Conservation (phyloP, 2,113 vertebrate genomes). For the Erpornis zantholeuca region DNA sequence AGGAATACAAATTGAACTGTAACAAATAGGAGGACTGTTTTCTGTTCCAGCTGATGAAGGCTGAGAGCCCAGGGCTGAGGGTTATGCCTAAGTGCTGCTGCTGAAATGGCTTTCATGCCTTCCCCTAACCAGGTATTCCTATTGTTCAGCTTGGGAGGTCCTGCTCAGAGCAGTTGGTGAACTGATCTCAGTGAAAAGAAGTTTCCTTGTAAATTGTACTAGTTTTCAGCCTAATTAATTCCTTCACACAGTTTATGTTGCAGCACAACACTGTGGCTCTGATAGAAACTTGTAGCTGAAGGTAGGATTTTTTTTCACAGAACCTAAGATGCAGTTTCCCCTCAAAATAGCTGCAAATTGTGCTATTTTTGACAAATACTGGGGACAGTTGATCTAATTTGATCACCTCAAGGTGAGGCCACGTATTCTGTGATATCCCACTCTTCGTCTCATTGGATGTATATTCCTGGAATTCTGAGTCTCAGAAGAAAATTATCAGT, state of each 20-base stretch:
- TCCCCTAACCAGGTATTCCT: not conserved
- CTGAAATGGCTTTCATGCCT: not conserved
- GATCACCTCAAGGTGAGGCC: not conserved
- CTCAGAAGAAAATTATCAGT: not conserved
- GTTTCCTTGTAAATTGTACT: not conserved
- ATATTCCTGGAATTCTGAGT: not conserved
- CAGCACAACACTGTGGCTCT: not conserved
- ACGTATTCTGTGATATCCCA: not conserved
- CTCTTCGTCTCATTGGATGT: not conserved
- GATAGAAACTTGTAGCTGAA: not conserved
- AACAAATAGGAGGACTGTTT: not conserved
- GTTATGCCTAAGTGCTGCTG: not conserved
- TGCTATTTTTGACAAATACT: not conserved
- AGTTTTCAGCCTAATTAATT: not conserved
- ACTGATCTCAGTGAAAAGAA: not conserved
- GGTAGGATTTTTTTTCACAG: not conserved
- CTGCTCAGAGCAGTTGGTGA: not conserved
- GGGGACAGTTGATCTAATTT: not conserved
- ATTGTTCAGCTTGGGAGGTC: not conserved
- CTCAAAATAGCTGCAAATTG: not conserved
- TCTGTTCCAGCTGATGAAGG: not conserved
- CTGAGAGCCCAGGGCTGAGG: not conserved
- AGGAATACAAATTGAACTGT: not conserved
- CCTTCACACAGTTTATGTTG: not conserved
- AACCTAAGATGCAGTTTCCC: fast-evolving